phyloP scores from a whole-genome alignment of 2,888 invertebrate genomes.

The Rhyacophila evoluta region DNA sequence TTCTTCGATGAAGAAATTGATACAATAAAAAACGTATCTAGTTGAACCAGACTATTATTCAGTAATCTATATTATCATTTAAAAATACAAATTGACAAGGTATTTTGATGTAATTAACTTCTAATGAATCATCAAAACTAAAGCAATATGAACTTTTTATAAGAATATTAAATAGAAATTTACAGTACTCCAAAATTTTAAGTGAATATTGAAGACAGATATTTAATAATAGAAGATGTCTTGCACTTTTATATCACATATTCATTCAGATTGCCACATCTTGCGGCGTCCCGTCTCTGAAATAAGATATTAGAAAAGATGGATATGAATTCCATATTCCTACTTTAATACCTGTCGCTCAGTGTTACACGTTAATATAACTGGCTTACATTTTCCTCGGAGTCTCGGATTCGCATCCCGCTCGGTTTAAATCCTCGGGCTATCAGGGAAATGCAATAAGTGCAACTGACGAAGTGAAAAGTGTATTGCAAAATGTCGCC shows the following conservation, averaged over 20 bases:
- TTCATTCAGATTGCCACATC: background rate
- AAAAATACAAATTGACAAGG: no score
- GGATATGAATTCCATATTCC: slow-evolving; percentile 36
- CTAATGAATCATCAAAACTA: no score
- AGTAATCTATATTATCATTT: no score
- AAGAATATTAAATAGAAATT: no score
- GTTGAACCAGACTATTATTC: no score
- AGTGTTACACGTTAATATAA: slow-evolving; percentile 30
- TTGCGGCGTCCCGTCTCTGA: background rate
- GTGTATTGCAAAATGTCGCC: background rate
- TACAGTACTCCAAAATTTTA: no score
- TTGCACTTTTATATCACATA: background rate
- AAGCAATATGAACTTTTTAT: no score
- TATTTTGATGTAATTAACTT: no score
- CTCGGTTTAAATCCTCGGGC: slow-evolving; percentile 10
- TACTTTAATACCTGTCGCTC: slow-evolving; percentile 41
- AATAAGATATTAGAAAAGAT: slow-evolving; percentile 41
- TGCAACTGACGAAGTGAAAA: slow-evolving; percentile 11
- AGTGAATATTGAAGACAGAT: no score
- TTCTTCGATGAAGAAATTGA: no score
- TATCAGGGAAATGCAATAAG: slow-evolving; percentile 10
- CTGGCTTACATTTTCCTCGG: slow-evolving; percentile 29
- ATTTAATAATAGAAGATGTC: background rate
- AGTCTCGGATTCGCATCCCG: slow-evolving; percentile 5
- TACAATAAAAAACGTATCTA: no score